A percentile compares a stretch with the other conserved stretches of the same genome.
These are phyloP conservation scores for Clarias platycephalus DNA, from an alignment of 2,797 vertebrate species.

Conservation along the genomic window DNA sequence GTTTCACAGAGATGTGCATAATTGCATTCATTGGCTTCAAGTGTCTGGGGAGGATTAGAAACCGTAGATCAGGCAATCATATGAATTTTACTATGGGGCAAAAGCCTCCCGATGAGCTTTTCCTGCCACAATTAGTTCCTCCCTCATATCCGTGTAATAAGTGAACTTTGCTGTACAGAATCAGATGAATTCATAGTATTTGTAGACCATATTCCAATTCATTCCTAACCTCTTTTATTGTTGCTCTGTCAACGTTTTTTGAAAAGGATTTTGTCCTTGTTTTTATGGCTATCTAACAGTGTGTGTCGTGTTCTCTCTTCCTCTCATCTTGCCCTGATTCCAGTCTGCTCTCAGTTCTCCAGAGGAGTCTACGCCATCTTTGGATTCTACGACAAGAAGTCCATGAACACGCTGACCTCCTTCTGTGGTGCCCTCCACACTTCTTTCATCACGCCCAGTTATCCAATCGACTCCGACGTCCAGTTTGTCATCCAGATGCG, in stretches of 20 bases:
- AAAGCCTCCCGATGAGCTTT: neutral
- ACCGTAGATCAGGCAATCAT: slow-evolving; percentile 69
- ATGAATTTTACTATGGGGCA: slow-evolving; percentile 9
- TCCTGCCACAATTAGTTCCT: slow-evolving; percentile 7
- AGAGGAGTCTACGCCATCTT: slow-evolving; percentile 99
- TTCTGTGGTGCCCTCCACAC: slow-evolving; percentile 98
- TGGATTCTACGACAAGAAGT: slow-evolving; percentile 99
- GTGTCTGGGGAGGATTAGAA: slow-evolving; percentile 65
- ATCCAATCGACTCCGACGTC: slow-evolving; percentile 94
- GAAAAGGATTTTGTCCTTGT: slow-evolving; percentile 21
- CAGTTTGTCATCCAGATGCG: slow-evolving; percentile 99
- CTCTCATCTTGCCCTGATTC: slow-evolving; percentile 40
- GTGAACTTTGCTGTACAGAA: slow-evolving; percentile 31
- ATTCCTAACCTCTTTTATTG: neutral
- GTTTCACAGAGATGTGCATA: slow-evolving; percentile 43
- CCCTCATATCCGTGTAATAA: slow-evolving; percentile 37
- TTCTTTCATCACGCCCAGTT: slow-evolving; percentile 97
- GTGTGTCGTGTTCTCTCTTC: neutral
- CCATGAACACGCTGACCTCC: slow-evolving; percentile 98
- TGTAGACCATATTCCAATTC: neutral
- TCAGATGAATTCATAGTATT: neutral
- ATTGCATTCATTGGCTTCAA: slow-evolving; percentile 55
- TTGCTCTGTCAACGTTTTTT: slow-evolving; percentile 4
- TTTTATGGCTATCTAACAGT: slow-evolving; percentile 8
- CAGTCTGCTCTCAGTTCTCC: slow-evolving; percentile 99